Base-by-base conservation (phyloP, 2,888 invertebrate genomes). In the Hypselothyrea guttata region DNA sequence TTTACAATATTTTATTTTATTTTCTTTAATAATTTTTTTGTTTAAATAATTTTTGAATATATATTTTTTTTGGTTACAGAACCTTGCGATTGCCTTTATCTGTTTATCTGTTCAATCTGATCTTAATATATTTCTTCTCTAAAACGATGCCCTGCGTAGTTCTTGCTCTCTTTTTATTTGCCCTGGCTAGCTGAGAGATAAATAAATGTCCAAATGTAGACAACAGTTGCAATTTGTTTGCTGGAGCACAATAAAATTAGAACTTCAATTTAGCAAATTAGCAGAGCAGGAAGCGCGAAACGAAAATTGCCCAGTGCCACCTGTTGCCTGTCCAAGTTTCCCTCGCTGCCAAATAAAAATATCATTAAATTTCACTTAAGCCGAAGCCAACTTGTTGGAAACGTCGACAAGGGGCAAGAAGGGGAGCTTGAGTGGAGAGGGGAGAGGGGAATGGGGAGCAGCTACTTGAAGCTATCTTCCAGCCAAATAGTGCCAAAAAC, bases 331-430 rank as follows among this genome's bases (percentile, higher is more conserved):
- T 30, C 4, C 33, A 8, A 11, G 18, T 41, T 5, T 16, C 11
- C 38, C 38, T 18, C 28, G 5, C 28, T 9, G 9, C 7, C 1
- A 28, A 7, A 22, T 4, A 59, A 69, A 67, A 67, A 81, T 76
- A 77, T 74, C 84, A 77, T 78, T 78, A 81, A 78, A 78, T 74
- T 84, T 84, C 74, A 71, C 82, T 78, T 84, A 81, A 84, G 81
- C 77, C 52, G 46, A 57, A 61, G 61, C 46, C 48, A 71, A 61
- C 63, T 49, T 15, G 55, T n/a, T n/a, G n/a, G n/a, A n/a, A n/a
- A n/a, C n/a, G n/a, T n/a, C n/a, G n/a, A n/a, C n/a, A n/a, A n/a
- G n/a, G n/a, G n/a, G n/a, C n/a, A n/a, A n/a, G n/a, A n/a, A n/a
- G n/a, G n/a, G n/a, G n/a, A n/a, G n/a, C n/a, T n/a, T n/a, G n/a